Base-by-base conservation (phyloP, 2,888 invertebrate species). In the Vanessa cardui region DNA sequence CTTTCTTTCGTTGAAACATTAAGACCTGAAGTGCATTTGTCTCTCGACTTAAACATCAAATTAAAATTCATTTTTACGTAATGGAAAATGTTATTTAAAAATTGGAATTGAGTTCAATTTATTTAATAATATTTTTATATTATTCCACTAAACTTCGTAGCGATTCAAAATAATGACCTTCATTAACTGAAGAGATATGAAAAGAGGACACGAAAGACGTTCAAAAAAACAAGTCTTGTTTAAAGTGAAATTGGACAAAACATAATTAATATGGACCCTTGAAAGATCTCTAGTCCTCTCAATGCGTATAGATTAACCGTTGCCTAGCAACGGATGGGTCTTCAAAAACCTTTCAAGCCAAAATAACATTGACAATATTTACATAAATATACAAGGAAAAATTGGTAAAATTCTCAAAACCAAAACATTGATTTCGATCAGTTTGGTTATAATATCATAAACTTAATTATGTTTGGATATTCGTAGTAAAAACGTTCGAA, bases 111-210 rank as follows among this genome's bases (percentile, higher is more conserved):
- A 65, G 45, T 58, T 21, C 45, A 52, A 52, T 60, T 65, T 52
- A 65, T 50, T 54, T 60, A 44, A 52, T 52, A 45, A 65, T 60
- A 65, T 60, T 65, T 52, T 45, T 52, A 62, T 67, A 20, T 46
- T 16, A n/a, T 46, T 47, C 60, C 56, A 6, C 49, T 21, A 56
- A 62, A 66, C 54, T 66, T 59, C 45, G 52, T 33, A 58, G 59
- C 69, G 58, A 66, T 67, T 71, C 71, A 67, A 64, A 66, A 69
- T 70, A 72, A 72, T 54, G 64, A 69, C 64, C 68, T 64, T 71
- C 72, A 71, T 72, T 72, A 66, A 52, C 49, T 61, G 60, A 54
- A 72, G 70, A 64, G 62, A 66, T 61, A 60, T 61, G 18, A 39
- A 58, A 58, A 58, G 49, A 52, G 58, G 66, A 54, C 47, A n/a